These are phyloP conservation scores for Tokudaia tokunoshimensis DNA, from an alignment of 2,797 vertebrate genomes.

Conservation along the genomic window DNA sequence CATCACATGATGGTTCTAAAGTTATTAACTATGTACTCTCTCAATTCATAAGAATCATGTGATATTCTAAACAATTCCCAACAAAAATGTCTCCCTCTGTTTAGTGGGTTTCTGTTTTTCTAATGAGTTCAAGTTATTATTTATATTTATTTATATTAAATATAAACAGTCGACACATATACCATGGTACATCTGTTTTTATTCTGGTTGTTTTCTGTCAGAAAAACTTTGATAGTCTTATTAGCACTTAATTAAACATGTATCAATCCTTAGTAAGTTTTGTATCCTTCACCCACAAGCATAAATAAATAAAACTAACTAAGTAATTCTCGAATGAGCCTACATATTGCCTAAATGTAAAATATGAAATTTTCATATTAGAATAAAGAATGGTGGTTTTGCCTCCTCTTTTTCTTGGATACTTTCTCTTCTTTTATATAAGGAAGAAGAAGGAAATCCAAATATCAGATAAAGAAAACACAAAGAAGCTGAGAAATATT, in stretches of 20 bases:
- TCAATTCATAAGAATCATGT: neutral
- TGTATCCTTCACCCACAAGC: neutral
- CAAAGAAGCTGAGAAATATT: neutral
- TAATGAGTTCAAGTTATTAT: neutral
- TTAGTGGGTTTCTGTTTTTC: neutral
- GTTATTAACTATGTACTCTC: neutral
- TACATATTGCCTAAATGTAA: neutral
- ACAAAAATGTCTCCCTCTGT: neutral
- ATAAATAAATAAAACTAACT: neutral
- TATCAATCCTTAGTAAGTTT: neutral
- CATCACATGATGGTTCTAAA: neutral
- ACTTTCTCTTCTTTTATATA: constrained; percentile 11
- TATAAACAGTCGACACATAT: neutral
- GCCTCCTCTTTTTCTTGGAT: constrained; percentile 8
- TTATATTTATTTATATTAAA: neutral
- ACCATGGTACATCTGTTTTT: neutral
- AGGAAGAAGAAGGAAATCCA: neutral
- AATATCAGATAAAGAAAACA: neutral
- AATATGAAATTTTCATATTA: neutral
- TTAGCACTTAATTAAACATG: neutral
- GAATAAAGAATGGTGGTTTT: neutral
- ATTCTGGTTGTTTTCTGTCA: neutral
- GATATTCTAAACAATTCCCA: neutral
- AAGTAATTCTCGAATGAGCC: neutral
- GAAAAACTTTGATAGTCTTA: constrained; percentile 23